Evolutionary conservation across 2,113 vertebrate genomes (phyloP).

Genomic region (Ariopsis seemanni): DNA sequence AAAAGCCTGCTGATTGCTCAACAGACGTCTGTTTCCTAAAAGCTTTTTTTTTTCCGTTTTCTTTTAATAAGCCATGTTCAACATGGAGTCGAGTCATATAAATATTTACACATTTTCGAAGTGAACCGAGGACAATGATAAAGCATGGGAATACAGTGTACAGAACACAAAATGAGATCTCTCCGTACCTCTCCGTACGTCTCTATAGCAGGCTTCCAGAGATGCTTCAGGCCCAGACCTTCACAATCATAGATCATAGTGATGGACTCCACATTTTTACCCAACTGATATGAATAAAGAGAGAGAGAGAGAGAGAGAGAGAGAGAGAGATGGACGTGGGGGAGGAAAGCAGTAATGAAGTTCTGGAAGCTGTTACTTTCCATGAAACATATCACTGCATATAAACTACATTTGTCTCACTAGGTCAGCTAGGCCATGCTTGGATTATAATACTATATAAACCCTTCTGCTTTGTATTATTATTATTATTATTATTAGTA

Average conservation of each 20-base stretch:
- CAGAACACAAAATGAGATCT: background rate
- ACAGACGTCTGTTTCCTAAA: background rate
- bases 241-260: constrained; percentile 93
- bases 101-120: constrained; percentile 25
- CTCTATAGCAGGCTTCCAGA: constrained; percentile 94
- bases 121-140: background rate
- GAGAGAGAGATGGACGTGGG: too few relatives aligned
- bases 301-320: background rate
- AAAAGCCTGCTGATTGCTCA: background rate
- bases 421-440: background rate
- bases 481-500: background rate
- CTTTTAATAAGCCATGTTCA: background rate
- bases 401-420: background rate
- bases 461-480: background rate
- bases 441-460: background rate
- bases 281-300: constrained; percentile 73
- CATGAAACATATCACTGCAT: background rate
- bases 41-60: background rate
- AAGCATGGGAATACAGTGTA: background rate
- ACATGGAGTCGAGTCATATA: background rate
- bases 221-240: constrained; percentile 90
- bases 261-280: constrained; percentile 83
- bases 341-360: background rate
- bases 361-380: background rate
- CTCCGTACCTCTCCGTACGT: constrained; percentile 82